phyloP scores from a whole-genome alignment of 2,797 vertebrate genomes.

The Poeciliopsis presidionis region DNA sequence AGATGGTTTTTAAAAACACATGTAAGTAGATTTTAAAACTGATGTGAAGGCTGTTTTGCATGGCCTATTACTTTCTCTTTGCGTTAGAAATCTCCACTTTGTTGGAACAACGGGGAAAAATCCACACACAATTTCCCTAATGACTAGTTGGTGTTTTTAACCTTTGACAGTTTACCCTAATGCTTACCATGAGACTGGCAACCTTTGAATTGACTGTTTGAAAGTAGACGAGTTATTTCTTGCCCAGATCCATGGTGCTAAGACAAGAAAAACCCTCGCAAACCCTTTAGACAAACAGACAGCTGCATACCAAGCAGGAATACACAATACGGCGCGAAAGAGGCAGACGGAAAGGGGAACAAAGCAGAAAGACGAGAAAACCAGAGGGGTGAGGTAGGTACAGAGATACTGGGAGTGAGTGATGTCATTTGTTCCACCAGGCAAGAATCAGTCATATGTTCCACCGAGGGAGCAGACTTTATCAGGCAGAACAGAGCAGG shows the following conservation, averaged over 20 bases:
- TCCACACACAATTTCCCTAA: conserved; percentile 35
- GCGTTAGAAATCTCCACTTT: conserved; percentile 38
- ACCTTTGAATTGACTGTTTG: conserved; percentile 60
- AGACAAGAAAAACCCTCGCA: conserved; percentile 56
- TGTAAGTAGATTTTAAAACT: conserved; percentile 28
- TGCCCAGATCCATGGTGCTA: conserved; percentile 52
- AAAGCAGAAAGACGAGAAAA: conserved; percentile 26
- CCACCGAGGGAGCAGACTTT: conserved; percentile 64
- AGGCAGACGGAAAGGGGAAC: conserved; percentile 20
- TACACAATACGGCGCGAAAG: conserved; percentile 10
- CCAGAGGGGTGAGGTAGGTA: conserved; percentile 26
- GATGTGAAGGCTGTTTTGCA: conserved; percentile 39
- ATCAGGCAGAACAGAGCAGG: conserved; percentile 71
- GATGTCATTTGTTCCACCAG: conserved; percentile 83
- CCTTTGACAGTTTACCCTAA: conserved; percentile 59
- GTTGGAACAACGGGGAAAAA: conserved; percentile 36
- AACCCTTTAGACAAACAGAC: conserved; percentile 43
- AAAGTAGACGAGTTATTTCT: conserved; percentile 66
- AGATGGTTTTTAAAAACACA: conserved; percentile 35
- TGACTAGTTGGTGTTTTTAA: conserved; percentile 54
- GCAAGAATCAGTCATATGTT: conserved; percentile 76
- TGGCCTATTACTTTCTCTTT: conserved; percentile 19
- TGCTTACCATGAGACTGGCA: conserved; percentile 62
- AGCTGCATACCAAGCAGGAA: conserved; percentile 27
- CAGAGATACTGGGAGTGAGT: conserved; percentile 69